Percentiles rank a stretch among this genome's conserved stretches.
These are phyloP conservation scores for Paraescarpia echinospica DNA, from an alignment of 1,140 invertebrate species.

Conservation along the genomic window DNA sequence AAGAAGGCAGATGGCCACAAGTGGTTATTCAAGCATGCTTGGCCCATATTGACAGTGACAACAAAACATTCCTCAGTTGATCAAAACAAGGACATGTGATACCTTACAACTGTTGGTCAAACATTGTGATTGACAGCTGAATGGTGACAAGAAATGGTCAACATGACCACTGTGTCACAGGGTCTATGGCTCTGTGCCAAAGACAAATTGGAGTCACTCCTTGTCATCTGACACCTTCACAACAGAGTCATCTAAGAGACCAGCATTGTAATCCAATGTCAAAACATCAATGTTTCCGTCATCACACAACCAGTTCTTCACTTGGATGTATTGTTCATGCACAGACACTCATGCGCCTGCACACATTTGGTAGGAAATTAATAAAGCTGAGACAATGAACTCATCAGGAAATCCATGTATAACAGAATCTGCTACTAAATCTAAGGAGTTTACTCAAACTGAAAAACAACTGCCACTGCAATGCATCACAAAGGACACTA, in stretches of 20 bases:
- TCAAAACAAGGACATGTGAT: not conserved
- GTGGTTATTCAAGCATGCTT: not conserved
- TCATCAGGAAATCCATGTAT: too few relatives aligned
- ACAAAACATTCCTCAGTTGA: not conserved
- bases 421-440: too few relatives aligned
- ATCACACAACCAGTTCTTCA: not conserved
- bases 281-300: not conserved
- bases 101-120: not conserved
- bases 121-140: not conserved
- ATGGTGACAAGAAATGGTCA: not conserved
- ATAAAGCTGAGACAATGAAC: too few relatives aligned
- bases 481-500: too few relatives aligned
- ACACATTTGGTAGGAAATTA: too few relatives aligned
- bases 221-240: not conserved
- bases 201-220: not conserved
- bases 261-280: not conserved
- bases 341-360: too few relatives aligned
- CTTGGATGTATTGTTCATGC: not conserved
- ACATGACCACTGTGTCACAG: not conserved
- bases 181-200: not conserved
- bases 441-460: too few relatives aligned
- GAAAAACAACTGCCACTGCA: too few relatives aligned
- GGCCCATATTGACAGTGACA: not conserved
- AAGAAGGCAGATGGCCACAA: too few relatives aligned
- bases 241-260: not conserved